These are phyloP conservation scores for Rhinolophus sinicus DNA, from an alignment of 2,113 vertebrate genomes.

Conservation along the genomic window DNA sequence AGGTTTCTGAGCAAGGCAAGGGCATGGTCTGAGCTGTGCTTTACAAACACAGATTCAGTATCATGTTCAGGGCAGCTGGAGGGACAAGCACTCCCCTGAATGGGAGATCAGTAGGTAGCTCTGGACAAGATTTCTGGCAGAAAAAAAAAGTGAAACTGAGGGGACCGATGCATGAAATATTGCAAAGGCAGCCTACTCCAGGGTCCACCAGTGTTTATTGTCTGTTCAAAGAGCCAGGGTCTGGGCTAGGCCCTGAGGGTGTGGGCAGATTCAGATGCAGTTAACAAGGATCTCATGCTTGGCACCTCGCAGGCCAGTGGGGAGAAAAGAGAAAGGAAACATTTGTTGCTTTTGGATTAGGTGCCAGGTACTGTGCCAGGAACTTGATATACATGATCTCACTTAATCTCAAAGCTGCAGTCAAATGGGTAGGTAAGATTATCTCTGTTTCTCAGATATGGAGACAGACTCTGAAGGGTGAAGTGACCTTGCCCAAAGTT, in stretches of 20 bases:
- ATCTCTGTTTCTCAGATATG: background rate
- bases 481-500: background rate
- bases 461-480: background rate
- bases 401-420: background rate
- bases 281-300: background rate
- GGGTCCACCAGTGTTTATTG: background rate
- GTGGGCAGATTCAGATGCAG: background rate
- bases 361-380: background rate
- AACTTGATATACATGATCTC: background rate
- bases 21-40: background rate
- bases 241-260: background rate
- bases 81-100: background rate
- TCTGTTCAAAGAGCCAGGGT: background rate
- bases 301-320: background rate
- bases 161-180: background rate
- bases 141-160: background rate
- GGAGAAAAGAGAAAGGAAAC: conserved; percentile 25
- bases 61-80: background rate
- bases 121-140: background rate
- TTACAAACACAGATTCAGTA: background rate
- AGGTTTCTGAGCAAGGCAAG: background rate
- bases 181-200: background rate
- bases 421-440: background rate
- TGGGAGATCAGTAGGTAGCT: background rate
- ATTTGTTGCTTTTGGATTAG: background rate